Conservation (phyloP, 2,797 vertebrate genomes). For the Siniperca scherzeri region DNA sequence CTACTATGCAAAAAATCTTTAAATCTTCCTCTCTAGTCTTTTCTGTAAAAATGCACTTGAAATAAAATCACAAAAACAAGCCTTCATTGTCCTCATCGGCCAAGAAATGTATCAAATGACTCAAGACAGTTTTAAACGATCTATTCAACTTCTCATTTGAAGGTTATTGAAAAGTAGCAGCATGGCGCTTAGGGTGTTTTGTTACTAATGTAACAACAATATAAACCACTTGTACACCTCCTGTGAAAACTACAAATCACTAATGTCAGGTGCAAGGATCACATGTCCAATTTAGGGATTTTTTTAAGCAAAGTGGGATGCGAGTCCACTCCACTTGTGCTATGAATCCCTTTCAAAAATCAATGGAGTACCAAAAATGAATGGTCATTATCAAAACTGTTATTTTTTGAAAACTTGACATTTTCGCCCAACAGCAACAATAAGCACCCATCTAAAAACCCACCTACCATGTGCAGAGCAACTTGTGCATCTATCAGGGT, state of each 20-base stretch:
- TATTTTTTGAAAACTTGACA: background rate
- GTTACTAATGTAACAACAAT: background rate
- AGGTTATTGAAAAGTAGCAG: background rate
- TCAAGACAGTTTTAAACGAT: background rate
- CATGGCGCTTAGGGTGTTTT: background rate
- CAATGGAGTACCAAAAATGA: background rate
- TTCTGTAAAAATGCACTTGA: background rate
- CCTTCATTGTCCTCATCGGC: background rate
- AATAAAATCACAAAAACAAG: background rate
- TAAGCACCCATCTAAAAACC: background rate
- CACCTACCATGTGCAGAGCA: constrained; percentile 8
- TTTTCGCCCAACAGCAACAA: background rate
- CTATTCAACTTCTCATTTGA: background rate
- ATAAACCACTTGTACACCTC: background rate
- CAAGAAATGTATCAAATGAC: background rate
- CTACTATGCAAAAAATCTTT: too few relatives aligned
- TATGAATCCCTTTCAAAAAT: background rate
- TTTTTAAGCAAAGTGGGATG: background rate
- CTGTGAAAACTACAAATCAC: background rate
- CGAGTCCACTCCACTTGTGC: background rate
- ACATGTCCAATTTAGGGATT: background rate
- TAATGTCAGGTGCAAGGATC: background rate
- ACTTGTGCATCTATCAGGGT: constrained; percentile 17
- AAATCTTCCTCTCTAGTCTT: background rate
- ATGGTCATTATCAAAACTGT: background rate